Base-by-base conservation (phyloP, 2,797 vertebrate genomes). In the Argyrosomus regius region DNA sequence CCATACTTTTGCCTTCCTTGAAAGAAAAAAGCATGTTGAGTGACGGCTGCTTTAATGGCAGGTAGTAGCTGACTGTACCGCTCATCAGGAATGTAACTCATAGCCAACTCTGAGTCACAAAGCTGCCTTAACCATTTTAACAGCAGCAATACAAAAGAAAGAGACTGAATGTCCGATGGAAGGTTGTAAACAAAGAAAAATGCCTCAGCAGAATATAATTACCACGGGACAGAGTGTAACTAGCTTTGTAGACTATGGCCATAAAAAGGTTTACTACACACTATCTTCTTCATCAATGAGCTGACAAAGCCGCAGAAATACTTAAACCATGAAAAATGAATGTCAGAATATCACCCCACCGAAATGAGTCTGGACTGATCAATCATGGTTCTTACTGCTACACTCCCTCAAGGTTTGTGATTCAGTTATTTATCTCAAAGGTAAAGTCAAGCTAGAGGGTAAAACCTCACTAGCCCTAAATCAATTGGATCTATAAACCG, bases 1-100 rank as follows among this genome's bases (percentile, higher is more conserved):
- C 84, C 74, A 39, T 82, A 93, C 89, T 94, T 95, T 95, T 95
- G 94, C 94, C 94, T 93, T 94, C 91, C 85, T 82, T 41, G 62
- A 88, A 82, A 89, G 75, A 78, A 84, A 84, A 62, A 22, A 64
- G 31, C 62, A 64, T 45, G 17, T 65, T 64, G 58, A 80, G 43
- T 53, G 81, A 77, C 59, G 39, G 70, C 65, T 59, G 72, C 61
- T 72, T 10, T 67, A 84, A 78, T 41, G 46, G 66, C 50, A 60
- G 60, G 66, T 57, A 70, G 72, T 58, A 64, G 56, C 50, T 50
- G 46, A 77, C 16, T 72, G 69, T 71, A 61, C 66, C 65, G 77
- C 84, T 87, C 84, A 74, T 87, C 83, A 82, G 50, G 81, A 80
- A 84, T 73, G 67, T 70, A 84, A 83, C 82, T 85, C 48, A 78